Evolutionary conservation across 2,888 invertebrate genomes (phyloP), one percentile per base, ranked within the genome.

Genomic region (Homarus gammarus): DNA sequence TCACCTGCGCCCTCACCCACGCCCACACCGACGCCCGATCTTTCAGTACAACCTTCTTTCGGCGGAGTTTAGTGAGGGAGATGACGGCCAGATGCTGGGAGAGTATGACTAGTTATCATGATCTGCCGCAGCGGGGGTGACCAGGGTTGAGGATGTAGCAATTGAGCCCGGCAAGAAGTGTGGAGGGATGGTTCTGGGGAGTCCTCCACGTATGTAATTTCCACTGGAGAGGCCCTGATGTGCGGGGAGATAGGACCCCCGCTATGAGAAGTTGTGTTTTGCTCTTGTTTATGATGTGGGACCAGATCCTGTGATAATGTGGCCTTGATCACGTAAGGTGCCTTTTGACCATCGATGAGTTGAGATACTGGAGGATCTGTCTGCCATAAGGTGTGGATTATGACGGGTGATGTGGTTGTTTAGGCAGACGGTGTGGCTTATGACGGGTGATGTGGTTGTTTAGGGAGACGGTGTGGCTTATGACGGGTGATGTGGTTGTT

Each of bases 201-300:
- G 64, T 22, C 64, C n/a, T 1, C 44, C 64, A 3, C 27, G 5
- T 12, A 27, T 27, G 27, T n/a, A 27, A 64, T 27, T 64, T 64
- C 64, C 64, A n/a, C 64, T 64, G 27, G 27, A 64, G 64, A 6
- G 64, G 27, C 3, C n/a, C 64, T 56, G 64, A 64, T 64, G 64
- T 12, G 27, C 64, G 27, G 27, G 3, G 27, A 64, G 64, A 64
- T 64, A 64, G 27, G 64, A 64, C 31, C 64, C 64, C 64, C 27
- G 64, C 27, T 22, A 27, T 64, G 27, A 64, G 64, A 64, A 64
- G 64, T 64, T 8, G 64, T 64, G 64, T 64, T 64, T 64, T 64
- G 18, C 64, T 64, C 22, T 27, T 64, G 64, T 64, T 64, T 64
- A 64, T 27, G 64, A 64, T 27, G 64, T 22, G 27, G 5, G 64